Evolutionary conservation across 2,797 vertebrate genomes (phyloP).

Genomic region (Sebastolobus altivelis): DNA sequence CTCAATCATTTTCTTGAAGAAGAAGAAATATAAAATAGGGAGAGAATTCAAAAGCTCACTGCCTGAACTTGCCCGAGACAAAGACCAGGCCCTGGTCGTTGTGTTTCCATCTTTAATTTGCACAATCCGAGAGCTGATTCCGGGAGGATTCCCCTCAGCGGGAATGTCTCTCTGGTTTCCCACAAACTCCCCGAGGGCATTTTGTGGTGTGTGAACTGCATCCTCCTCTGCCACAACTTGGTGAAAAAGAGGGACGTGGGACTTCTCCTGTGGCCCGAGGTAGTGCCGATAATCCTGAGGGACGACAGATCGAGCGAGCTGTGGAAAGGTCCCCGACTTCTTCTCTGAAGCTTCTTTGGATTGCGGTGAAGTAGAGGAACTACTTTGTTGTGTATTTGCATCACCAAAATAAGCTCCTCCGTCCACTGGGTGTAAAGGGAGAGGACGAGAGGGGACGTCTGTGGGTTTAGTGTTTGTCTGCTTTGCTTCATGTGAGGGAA

Average conservation of each 20-base stretch:
- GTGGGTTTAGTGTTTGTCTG: slow-evolving; percentile 34
- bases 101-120: slow-evolving; percentile 45
- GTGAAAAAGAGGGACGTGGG: slow-evolving; percentile 51
- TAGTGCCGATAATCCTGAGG: slow-evolving; percentile 69
- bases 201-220: slow-evolving; percentile 18
- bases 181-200: background rate
- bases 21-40: slow-evolving; percentile 8
- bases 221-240: slow-evolving; percentile 18
- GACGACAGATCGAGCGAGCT: slow-evolving; percentile 66
- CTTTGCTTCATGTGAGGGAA: slow-evolving; percentile 54
- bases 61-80: slow-evolving; percentile 73
- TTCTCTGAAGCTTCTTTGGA: slow-evolving; percentile 38
- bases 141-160: slow-evolving; percentile 10
- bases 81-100: slow-evolving; percentile 51
- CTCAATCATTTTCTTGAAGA: slow-evolving; percentile 28
- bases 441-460: slow-evolving; percentile 33
- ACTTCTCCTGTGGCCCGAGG: slow-evolving; percentile 60
- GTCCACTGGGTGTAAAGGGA: slow-evolving; percentile 16
- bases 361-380: background rate
- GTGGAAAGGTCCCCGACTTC: background rate
- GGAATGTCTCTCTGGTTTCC: slow-evolving; percentile 26
- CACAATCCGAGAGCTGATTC: slow-evolving; percentile 31
- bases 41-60: slow-evolving; percentile 75
- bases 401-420: slow-evolving; percentile 2
- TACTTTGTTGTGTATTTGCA: slow-evolving; percentile 15